These are phyloP conservation scores for Patiria miniata DNA, from an alignment of 35 echinoderm and acorn worm species.

Conservation along the genomic window DNA sequence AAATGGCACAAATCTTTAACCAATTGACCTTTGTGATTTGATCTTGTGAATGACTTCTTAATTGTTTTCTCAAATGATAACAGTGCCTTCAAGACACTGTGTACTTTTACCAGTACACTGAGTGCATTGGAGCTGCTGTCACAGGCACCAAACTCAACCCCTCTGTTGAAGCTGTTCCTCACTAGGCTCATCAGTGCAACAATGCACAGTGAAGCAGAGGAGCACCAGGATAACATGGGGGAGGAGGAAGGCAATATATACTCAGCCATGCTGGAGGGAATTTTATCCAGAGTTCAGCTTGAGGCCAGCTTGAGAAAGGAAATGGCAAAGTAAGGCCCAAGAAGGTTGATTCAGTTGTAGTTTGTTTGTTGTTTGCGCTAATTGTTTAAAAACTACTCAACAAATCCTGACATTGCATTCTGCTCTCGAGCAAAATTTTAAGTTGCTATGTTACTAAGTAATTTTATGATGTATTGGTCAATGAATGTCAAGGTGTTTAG, in stretches of 20 bases:
- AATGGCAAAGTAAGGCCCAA: constrained; percentile 25
- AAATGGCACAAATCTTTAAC: background rate
- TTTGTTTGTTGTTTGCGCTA: too few relatives aligned
- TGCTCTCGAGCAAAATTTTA: too few relatives aligned
- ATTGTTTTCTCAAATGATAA: background rate
- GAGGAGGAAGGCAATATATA: constrained; percentile 35
- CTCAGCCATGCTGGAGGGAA: constrained; percentile 36
- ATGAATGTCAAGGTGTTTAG: too few relatives aligned
- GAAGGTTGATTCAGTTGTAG: too few relatives aligned
- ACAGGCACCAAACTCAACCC: constrained; percentile 58
- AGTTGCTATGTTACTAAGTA: too few relatives aligned
- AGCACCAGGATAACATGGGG: background rate
- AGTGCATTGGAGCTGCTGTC: constrained; percentile 55
- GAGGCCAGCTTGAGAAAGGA: background rate
- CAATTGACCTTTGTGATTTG: background rate
- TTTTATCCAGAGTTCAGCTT: background rate
- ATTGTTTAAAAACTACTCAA: too few relatives aligned
- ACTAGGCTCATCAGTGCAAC: constrained; percentile 36
- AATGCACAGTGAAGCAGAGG: constrained; percentile 12
- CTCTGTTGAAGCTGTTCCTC: constrained; percentile 60
- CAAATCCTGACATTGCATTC: too few relatives aligned
- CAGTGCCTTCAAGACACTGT: constrained; percentile 68
- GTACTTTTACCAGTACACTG: constrained; percentile 44
- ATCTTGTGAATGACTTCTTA: too few relatives aligned
- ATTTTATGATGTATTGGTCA: too few relatives aligned